A percentile compares a stretch with the other conserved stretches of the same genome.
Evolutionary conservation across 2,888 invertebrate species (phyloP).

Genomic region (Scaptomyza polygonia): DNA sequence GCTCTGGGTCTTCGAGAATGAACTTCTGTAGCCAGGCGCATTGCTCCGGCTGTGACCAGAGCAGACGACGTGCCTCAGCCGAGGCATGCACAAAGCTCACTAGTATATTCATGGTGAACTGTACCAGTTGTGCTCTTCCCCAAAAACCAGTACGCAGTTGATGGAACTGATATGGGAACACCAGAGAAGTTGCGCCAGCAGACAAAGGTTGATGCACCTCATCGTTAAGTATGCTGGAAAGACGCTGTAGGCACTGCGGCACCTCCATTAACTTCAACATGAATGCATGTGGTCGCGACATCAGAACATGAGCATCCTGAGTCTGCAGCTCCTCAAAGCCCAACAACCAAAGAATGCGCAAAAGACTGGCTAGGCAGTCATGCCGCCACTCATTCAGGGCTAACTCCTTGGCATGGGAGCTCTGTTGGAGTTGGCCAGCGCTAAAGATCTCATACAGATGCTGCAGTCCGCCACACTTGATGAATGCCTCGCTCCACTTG

Average conservation of each 20-base stretch:
- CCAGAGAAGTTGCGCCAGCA: slow-evolving; percentile 57
- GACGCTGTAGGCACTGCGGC: slow-evolving; percentile 91
- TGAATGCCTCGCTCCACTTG: slow-evolving; percentile 91
- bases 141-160: slow-evolving; percentile 96
- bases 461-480: slow-evolving; percentile 93
- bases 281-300: slow-evolving; percentile 86
- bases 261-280: slow-evolving; percentile 94
- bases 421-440: slow-evolving; percentile 92
- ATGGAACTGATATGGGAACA: slow-evolving; percentile 84
- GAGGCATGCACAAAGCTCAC: slow-evolving; percentile 97
- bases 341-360: slow-evolving; percentile 94
- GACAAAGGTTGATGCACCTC: slow-evolving; percentile 87
- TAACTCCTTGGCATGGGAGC: slow-evolving; percentile 87
- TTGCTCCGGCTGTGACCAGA: slow-evolving; percentile 91
- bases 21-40: slow-evolving; percentile 93
- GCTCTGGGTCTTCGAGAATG: slow-evolving; percentile 96
- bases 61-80: slow-evolving; percentile 89
- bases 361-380: slow-evolving; percentile 94
- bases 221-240: slow-evolving; percentile 94
- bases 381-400: slow-evolving; percentile 92
- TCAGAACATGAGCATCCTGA: slow-evolving; percentile 86
- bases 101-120: slow-evolving; percentile 95
- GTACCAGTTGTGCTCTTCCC: slow-evolving; percentile 96
- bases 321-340: slow-evolving; percentile 87
- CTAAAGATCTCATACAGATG: slow-evolving; percentile 96